Conservation (phyloP, 2,888 invertebrate genomes). For the Listrodromus nycthemerus region DNA sequence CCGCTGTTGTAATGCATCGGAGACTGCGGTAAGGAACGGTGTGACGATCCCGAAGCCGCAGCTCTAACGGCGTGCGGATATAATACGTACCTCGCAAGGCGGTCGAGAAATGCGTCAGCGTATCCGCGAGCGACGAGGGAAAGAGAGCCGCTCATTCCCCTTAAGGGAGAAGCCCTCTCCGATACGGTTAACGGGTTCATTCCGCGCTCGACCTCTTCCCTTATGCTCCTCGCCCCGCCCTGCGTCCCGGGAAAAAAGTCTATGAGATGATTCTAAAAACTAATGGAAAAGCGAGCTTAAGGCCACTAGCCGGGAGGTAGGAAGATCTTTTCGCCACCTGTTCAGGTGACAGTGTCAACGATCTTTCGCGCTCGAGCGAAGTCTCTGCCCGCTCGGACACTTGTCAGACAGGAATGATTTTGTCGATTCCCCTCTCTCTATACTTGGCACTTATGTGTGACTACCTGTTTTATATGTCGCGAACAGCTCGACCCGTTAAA, state of each 20-base stretch:
- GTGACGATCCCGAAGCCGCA: conserved; percentile 1
- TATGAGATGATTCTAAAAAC: conserved; percentile 6
- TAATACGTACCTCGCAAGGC: conserved; percentile 42
- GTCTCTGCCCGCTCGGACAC: conserved; percentile 37
- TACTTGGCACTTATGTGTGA: conserved; percentile 50
- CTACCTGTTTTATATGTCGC: conserved; percentile 53
- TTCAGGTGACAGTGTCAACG: conserved; percentile 58
- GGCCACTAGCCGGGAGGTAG: conserved; percentile 46
- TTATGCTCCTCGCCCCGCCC: conserved; percentile 38
- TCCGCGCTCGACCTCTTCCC: conserved; percentile 64
- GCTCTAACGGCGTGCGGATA: background rate
- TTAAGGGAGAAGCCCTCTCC: conserved; percentile 75
- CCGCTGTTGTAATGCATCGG: conserved; percentile 34
- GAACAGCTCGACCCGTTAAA: conserved; percentile 35
- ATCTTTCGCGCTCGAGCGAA: conserved; percentile 39
- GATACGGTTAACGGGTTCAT: conserved; percentile 80
- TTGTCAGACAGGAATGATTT: conserved; percentile 51
- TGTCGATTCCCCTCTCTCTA: conserved; percentile 39
- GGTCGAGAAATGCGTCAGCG: conserved; percentile 56
- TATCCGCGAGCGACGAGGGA: conserved; percentile 27
- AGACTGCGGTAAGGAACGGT: conserved; percentile 19
- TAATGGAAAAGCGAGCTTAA: conserved; percentile 13
- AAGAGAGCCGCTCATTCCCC: conserved; percentile 73
- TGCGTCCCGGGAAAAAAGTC: conserved; percentile 22
- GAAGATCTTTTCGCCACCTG: conserved; percentile 56